Evolutionary conservation across 2,113 vertebrate genomes (phyloP).

Genomic region (Microtus ochrogaster): DNA sequence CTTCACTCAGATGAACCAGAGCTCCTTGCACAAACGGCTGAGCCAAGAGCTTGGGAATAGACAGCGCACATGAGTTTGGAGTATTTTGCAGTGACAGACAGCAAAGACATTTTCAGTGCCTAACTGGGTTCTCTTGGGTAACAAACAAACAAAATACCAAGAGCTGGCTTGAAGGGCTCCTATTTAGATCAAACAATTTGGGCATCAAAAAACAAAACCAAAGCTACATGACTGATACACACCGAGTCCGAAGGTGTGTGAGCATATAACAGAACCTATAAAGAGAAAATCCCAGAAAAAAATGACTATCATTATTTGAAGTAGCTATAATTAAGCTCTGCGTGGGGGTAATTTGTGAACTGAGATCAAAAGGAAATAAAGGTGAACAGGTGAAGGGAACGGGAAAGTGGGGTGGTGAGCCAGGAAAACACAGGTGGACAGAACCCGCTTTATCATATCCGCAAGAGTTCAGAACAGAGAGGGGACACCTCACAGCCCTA

Average conservation of each 20-base stretch:
- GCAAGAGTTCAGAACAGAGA: neutral
- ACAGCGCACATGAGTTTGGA: neutral
- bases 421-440: neutral
- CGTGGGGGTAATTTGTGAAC: neutral
- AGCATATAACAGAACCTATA: neutral
- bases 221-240: neutral
- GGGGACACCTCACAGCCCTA: neutral
- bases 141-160: too few relatives aligned
- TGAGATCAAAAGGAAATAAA: neutral
- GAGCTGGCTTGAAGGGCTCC: neutral
- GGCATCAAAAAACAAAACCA: neutral
- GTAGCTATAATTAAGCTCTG: neutral
- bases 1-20: slow-evolving; percentile 25
- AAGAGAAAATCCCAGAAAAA: slow-evolving; percentile 17
- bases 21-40: neutral
- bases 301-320: neutral
- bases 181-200: neutral
- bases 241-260: neutral
- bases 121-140: neutral
- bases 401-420: neutral
- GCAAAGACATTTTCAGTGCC: neutral
- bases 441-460: neutral
- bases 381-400: neutral
- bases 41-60: neutral
- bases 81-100: neutral